A percentile compares a stretch with the other conserved stretches of the same genome.
Conservation (phyloP, 1,140 invertebrate genomes). For the Eriocheir sinensis region DNA sequence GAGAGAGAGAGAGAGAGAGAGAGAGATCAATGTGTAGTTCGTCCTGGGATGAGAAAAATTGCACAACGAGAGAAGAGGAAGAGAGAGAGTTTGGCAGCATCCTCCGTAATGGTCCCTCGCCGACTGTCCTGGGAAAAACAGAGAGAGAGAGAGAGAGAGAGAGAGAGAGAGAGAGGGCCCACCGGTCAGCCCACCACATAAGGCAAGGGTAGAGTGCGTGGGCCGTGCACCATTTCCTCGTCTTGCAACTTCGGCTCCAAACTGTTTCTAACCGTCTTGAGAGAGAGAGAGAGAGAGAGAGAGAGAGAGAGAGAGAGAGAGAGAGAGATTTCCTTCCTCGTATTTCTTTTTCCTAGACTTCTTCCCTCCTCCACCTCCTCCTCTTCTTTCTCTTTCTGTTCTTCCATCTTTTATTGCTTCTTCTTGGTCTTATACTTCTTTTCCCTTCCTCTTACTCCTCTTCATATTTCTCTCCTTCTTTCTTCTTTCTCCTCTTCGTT, state of each 20-base stretch:
- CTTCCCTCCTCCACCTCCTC: neutral
- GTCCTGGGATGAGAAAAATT: neutral
- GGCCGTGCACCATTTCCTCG: neutral
- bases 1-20: neutral
- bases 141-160: neutral
- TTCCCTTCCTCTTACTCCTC: neutral
- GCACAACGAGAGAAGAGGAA: too few relatives aligned
- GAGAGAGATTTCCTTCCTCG: neutral
- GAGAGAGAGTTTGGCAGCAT: neutral
- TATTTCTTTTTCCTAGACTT: neutral
- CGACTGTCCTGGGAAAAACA: too few relatives aligned
- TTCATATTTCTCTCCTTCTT: neutral
- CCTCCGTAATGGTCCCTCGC: neutral
- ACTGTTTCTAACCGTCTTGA: neutral
- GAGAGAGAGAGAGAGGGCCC: neutral
- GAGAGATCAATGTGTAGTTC: neutral
- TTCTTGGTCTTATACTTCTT: neutral
- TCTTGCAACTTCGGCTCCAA: slow-evolving; percentile 13
- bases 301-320: slow-evolving; percentile 22
- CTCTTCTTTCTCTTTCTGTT: neutral
- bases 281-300: slow-evolving; percentile 22
- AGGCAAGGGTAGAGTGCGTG: neutral
- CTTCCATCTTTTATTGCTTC: neutral
- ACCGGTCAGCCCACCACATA: too few relatives aligned
- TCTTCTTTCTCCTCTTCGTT: neutral